Base-by-base conservation (phyloP, 2,113 vertebrate species). In the Ellobius talpinus region DNA sequence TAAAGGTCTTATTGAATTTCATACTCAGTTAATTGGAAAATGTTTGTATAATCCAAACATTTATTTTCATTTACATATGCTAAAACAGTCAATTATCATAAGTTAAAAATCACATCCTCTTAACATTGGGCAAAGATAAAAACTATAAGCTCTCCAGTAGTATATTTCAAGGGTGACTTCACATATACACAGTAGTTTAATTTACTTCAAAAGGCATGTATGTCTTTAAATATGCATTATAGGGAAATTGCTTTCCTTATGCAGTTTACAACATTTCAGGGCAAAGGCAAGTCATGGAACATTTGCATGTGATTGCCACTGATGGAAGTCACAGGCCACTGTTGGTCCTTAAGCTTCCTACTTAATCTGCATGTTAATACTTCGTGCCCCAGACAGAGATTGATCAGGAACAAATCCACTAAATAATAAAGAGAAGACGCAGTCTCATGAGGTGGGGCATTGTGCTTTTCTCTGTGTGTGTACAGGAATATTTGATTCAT, bases 241-340 rank as follows among this genome's bases (percentile, higher is more conserved):
- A 82, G 90, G 93, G 96, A 98, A 96, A 93, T 97, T 90, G 95
- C 97, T 97, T 95, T 96, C 82, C 97, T 98, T 92, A 95, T 91
- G 94, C 81, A 97, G 87, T 96, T 96, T 93, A 94, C 74, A 95
- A 74, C 21, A 89, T 97, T 74, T 94, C 96, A 87, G 87, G 81
- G 94, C 96, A 97, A 97, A 92, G 93, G 65, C 47, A 97, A 97
- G 95, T 95, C 96, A 82, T 77, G 77, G 24, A 85, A 36, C 47
- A 29, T 95, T 97, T 97, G 85, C 89, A 88, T 97, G 90, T 68
- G 39, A 8, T 81, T 90, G 66, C 55, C 66, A 92, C 9, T 66
- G 89, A 82, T 45, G 68, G 33, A 89, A 73, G 58, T 87, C 74
- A 97, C 72, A 50, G 3, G 13, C 33, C 14, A 21, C 87, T 95